A percentile compares a stretch with the other conserved stretches of the same genome.
Evolutionary conservation across 2,888 invertebrate genomes (phyloP).

Genomic region (Cylindroiulus punctatus): DNA sequence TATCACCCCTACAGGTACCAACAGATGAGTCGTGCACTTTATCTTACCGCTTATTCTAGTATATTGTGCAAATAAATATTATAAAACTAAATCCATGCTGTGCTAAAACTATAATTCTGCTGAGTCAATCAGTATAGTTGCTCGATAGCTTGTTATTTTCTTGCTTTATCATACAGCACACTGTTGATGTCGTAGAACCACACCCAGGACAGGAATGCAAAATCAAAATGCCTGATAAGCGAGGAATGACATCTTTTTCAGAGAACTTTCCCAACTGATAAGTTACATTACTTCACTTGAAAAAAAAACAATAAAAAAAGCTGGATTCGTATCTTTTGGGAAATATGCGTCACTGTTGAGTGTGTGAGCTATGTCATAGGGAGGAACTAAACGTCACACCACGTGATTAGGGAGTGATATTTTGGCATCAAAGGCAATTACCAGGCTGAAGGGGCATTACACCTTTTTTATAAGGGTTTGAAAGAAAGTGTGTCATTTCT

Average conservation of each 20-base stretch:
- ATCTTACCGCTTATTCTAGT: background rate
- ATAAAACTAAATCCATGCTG: background rate
- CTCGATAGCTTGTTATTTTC: background rate
- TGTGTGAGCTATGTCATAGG: background rate
- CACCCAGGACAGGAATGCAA: background rate
- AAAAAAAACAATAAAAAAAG: background rate
- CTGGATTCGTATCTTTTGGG: background rate
- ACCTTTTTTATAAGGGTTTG: background rate
- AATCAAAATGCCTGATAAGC: background rate
- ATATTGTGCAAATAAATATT: background rate
- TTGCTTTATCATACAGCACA: background rate
- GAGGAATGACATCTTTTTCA: background rate
- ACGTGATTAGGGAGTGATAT: background rate
- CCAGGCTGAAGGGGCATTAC: background rate
- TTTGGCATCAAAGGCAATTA: background rate
- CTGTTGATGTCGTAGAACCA: background rate
- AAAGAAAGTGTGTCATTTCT: background rate
- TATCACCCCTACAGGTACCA: background rate
- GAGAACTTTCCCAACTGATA: background rate
- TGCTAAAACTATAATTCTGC: background rate
- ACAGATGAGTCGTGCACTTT: background rate
- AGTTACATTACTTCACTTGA: background rate
- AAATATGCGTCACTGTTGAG: no score
- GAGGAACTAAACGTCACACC: constrained; percentile 14
- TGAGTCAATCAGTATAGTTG: background rate